Conservation (phyloP, 1,140 invertebrate species). For the Littorina saxatilis region DNA sequence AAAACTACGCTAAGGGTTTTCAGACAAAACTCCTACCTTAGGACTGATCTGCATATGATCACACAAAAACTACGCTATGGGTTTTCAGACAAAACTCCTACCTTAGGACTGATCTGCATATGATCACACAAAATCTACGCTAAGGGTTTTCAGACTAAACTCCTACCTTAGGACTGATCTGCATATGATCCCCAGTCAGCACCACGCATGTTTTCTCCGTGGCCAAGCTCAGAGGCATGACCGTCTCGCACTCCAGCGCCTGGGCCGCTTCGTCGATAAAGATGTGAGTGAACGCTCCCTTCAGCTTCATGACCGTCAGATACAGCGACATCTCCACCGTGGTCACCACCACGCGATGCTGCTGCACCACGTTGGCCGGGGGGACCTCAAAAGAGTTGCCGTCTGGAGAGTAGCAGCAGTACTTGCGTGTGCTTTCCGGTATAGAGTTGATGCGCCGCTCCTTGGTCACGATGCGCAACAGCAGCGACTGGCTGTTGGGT, state of each 20-base stretch:
- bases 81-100: too few relatives aligned
- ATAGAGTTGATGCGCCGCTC: constrained; percentile 86
- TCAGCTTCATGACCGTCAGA: constrained; percentile 50
- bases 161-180: constrained; percentile 61
- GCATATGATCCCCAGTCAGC: constrained; percentile 68
- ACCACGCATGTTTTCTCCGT: constrained; percentile 69
- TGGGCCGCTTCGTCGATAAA: constrained; percentile 71
- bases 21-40: too few relatives aligned
- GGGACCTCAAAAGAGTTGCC: constrained; percentile 81
- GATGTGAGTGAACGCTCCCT: constrained; percentile 69
- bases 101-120: too few relatives aligned
- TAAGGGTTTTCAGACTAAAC: too few relatives aligned
- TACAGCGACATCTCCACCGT: constrained; percentile 85
- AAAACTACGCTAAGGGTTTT: too few relatives aligned
- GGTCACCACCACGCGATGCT: constrained; percentile 86
- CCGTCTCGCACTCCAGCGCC: constrained; percentile 65
- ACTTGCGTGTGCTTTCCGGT: constrained; percentile 82
- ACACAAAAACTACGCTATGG: too few relatives aligned
- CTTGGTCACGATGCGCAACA: constrained; percentile 85
- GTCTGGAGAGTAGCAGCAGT: constrained; percentile 82
- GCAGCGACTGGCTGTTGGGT: constrained; percentile 25
- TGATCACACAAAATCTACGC: too few relatives aligned
- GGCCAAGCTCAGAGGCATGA: constrained; percentile 67
- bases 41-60: too few relatives aligned
- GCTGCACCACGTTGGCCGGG: constrained; percentile 82